A percentile compares a stretch with the other conserved stretches of the same genome.
Evolutionary conservation across 2,113 vertebrate genomes (phyloP).

Genomic region (Potamarius usumacintae): DNA sequence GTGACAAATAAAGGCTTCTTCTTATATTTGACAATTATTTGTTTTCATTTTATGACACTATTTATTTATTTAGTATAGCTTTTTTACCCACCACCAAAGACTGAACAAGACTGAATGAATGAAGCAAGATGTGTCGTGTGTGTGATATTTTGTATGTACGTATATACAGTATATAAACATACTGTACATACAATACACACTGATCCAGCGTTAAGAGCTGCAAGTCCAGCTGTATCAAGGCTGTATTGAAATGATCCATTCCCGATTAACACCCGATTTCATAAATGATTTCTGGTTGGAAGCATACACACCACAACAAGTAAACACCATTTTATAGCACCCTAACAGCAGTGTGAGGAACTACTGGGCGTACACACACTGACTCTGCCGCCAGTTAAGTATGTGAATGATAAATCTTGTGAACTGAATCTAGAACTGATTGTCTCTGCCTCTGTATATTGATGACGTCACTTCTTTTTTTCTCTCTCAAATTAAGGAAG

Average conservation of each 20-base stretch:
- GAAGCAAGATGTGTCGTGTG: too few relatives aligned
- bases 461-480: constrained; percentile 13
- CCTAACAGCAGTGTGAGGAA: not conserved
- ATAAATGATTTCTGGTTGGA: not conserved
- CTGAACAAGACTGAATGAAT: too few relatives aligned
- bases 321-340: not conserved
- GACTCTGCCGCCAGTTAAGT: not conserved
- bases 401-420: not conserved
- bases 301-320: not conserved
- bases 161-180: too few relatives aligned
- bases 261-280: not conserved
- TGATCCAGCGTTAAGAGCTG: too few relatives aligned
- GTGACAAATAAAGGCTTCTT: too few relatives aligned
- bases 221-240: not conserved
- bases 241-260: not conserved
- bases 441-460: not conserved
- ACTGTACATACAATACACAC: not conserved
- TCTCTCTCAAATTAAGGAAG: not conserved
- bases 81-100: too few relatives aligned
- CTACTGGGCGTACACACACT: not conserved
- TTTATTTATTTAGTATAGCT: too few relatives aligned
- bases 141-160: too few relatives aligned
- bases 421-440: not conserved
- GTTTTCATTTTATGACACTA: too few relatives aligned
- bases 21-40: too few relatives aligned